Evolutionary conservation across 1,140 invertebrate genomes (phyloP).

Genomic region (Megalopta genalis): DNA sequence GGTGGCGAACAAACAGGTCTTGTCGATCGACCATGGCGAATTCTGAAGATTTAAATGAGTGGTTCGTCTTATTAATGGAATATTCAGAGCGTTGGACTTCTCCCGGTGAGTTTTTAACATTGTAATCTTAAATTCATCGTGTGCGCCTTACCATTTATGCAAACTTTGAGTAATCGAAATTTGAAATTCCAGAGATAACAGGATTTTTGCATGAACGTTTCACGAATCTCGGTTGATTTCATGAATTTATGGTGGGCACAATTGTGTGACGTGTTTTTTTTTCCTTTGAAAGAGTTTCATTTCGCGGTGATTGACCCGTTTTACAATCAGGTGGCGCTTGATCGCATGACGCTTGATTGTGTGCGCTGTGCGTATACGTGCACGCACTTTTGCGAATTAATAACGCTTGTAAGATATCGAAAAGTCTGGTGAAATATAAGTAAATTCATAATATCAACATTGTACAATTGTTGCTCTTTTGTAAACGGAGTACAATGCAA

Average conservation of each 20-base stretch:
- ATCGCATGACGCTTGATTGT: background rate
- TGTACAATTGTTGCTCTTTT: too few relatives aligned
- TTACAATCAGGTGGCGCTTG: background rate
- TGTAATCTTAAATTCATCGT: background rate
- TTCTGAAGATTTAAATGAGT: conserved; percentile 74
- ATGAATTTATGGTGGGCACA: background rate
- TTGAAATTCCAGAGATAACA: background rate
- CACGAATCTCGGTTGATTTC: background rate
- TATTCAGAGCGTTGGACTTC: conserved; percentile 69
- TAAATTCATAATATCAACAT: background rate
- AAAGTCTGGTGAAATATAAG: background rate
- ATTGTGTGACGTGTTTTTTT: too few relatives aligned
- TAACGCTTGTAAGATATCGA: background rate
- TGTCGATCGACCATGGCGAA: conserved; percentile 67
- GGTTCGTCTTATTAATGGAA: conserved; percentile 73
- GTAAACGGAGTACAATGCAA: too few relatives aligned
- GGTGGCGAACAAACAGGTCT: conserved; percentile 20
- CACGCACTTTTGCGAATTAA: background rate
- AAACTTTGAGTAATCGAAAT: too few relatives aligned
- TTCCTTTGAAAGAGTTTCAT: background rate
- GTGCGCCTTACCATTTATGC: background rate
- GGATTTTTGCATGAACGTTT: background rate
- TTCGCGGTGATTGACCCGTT: background rate
- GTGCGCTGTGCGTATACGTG: background rate
- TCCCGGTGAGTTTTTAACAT: conserved; percentile 64